Conservation (phyloP, 2,888 invertebrate genomes). For the Arctia plantaginis region DNA sequence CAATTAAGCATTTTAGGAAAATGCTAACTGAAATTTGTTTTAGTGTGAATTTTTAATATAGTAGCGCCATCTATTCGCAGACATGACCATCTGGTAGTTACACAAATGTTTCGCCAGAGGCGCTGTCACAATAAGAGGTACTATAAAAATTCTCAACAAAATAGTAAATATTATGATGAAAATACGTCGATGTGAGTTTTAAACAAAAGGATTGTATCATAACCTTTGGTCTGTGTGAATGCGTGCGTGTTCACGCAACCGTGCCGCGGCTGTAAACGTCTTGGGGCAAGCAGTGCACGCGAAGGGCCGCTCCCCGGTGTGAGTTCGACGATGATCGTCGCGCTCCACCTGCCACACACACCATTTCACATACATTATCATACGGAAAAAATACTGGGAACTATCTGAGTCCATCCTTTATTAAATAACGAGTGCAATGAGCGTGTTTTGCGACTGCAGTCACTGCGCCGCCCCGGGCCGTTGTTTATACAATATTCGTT, state of each 20-base stretch:
- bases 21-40: neutral
- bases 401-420: conserved; percentile 51
- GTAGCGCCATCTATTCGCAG: conserved; percentile 35
- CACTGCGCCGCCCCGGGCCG: conserved; percentile 6
- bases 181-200: conserved; percentile 22
- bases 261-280: conserved; percentile 84
- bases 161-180: conserved; percentile 22
- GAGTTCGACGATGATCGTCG: conserved; percentile 83
- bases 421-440: conserved; percentile 52
- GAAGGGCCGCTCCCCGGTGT: conserved; percentile 84
- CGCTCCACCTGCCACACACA: conserved; percentile 80
- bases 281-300: conserved; percentile 82
- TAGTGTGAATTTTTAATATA: neutral
- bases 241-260: conserved; percentile 82
- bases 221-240: conserved; percentile 85
- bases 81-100: neutral
- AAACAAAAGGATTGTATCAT: conserved; percentile 51
- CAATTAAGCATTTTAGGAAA: neutral
- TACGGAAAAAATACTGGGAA: conserved; percentile 61
- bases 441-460: conserved; percentile 47
- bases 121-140: conserved; percentile 6
- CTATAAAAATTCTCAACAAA: conserved; percentile 11
- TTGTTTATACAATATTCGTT: conserved; percentile 3
- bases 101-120: conserved; percentile 10
- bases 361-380: conserved; percentile 61